These are phyloP conservation scores for Halcyon badia DNA, from an alignment of 2,797 vertebrate species.

Conservation along the genomic window DNA sequence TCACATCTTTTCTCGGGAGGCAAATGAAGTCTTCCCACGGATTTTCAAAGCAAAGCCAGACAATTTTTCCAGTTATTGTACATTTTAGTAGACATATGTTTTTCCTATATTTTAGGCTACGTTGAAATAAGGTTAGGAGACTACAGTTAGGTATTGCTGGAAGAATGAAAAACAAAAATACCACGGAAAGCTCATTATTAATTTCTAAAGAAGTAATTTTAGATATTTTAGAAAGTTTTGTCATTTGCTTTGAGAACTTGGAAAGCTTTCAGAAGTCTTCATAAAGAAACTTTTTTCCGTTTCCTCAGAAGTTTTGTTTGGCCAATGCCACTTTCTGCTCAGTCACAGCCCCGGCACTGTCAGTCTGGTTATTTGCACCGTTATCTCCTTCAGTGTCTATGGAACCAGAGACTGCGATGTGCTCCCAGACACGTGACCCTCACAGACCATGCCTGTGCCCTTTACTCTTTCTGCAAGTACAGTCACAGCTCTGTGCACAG, in stretches of 20 bases:
- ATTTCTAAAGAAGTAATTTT: neutral
- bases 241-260: neutral
- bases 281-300: fast-evolving
- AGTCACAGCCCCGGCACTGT: too few relatives aligned
- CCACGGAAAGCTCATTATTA: neutral
- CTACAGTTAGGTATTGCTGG: neutral
- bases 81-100: neutral
- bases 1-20: neutral
- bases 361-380: neutral
- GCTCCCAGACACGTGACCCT: neutral
- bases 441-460: fast-evolving
- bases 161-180: neutral
- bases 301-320: neutral
- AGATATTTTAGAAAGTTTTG: neutral
- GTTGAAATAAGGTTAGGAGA: neutral
- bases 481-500: neutral
- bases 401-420: neutral
- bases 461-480: neutral
- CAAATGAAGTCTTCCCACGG: neutral
- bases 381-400: fast-evolving
- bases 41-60: neutral
- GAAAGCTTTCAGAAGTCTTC: neutral
- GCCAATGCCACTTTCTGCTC: neutral
- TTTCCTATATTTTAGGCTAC: neutral
- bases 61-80: neutral